Base-by-base conservation (phyloP, 2,888 invertebrate genomes). In the Hoplodrina ambigua region DNA sequence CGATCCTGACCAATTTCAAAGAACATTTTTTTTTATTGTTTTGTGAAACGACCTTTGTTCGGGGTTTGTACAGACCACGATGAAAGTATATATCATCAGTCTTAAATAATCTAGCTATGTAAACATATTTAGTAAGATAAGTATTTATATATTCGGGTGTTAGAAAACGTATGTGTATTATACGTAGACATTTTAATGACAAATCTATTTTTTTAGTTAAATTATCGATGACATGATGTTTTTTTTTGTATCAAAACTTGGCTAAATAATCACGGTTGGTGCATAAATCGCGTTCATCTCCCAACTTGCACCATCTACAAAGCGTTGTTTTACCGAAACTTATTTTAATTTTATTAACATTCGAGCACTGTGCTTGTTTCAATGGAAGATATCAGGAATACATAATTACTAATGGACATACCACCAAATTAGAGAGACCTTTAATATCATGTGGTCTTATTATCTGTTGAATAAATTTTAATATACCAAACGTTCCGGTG, bases 281-380 rank as follows among this genome's bases (percentile, higher is more conserved):
- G 2, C 11, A 55, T 49, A 37, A 2, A 37, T 19, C 66, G 75
- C 72, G 67, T 60, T 64, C 25, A 59, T 76, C 72, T 73, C 64
- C 11, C 41, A 61, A 73, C 81, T 87, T 85, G 74, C 44, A 83
- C 85, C 82, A 72, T 54, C 66, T 69, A 60, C 75, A 75, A 41
- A 56, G 70, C 84, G 85, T 85, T 87, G 83, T 86, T 87, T 86
- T 86, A 88, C 81, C 77, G 76, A 87, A 85, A 78, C 84, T 84
- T 82, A 89, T 89, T 91, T 90, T 77, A 89, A 89, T 89, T 88
- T 89, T 89, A 91, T 90, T 89, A 87, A 87, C 82, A 90, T 90
- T 86, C 86, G 86, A 81, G 68, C 73, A 72, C 78, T 82, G 85
- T 82, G 86, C 85, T 86, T 86, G 80, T 86, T 87, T 84, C 83